Evolutionary conservation across 2,113 vertebrate species (phyloP).

Genomic region (Myiozetetes cayanensis): DNA sequence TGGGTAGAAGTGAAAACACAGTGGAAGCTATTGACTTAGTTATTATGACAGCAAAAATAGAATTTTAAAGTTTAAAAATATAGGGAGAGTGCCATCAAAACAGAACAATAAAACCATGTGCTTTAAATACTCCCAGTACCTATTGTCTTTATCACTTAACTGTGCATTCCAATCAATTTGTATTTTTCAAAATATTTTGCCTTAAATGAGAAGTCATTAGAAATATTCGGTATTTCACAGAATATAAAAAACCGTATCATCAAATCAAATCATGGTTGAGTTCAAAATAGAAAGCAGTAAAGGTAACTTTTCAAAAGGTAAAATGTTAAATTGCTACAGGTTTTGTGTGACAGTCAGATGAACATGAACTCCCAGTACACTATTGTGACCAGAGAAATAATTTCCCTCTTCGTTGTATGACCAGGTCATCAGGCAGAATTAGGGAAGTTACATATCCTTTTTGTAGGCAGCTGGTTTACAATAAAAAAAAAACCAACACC

Average conservation of each 20-base stretch:
- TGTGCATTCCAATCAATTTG: not conserved
- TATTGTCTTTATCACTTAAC: not conserved
- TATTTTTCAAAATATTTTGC: not conserved
- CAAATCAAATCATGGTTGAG: not conserved
- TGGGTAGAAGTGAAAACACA: not conserved
- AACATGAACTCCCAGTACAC: not conserved
- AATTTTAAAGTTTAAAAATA: not conserved
- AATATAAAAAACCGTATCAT: not conserved
- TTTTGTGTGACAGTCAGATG: not conserved
- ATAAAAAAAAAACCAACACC: not conserved
- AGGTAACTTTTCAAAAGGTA: not conserved
- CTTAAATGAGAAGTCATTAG: not conserved
- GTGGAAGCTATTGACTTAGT: not conserved
- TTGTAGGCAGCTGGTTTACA: not conserved
- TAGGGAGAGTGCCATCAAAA: not conserved
- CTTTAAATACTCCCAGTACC: not conserved
- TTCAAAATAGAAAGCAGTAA: not conserved
- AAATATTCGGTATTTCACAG: not conserved
- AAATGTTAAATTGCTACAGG: not conserved
- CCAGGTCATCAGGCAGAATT: not conserved
- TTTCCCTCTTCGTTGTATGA: not conserved
- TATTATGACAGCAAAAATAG: not conserved
- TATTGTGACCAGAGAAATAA: not conserved
- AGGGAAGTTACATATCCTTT: not conserved
- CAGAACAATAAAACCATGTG: not conserved